Evolutionary conservation across 2,113 vertebrate genomes (phyloP), one percentile per base, ranked within the genome.

Genomic region (Tyrannus savana): DNA sequence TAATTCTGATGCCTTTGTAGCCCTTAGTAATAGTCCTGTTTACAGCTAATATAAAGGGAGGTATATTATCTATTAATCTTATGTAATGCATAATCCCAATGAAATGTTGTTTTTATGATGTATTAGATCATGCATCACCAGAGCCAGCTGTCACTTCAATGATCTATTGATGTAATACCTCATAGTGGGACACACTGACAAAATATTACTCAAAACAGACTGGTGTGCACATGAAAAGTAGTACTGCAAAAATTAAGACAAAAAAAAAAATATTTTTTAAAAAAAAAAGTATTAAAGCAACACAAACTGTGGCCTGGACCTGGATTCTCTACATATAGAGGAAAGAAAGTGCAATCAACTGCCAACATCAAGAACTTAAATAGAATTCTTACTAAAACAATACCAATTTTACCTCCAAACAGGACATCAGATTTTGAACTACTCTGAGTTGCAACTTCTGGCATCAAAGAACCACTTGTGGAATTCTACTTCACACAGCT

Each of bases 51-150:
- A 53, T 72, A 90, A 77, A 76, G 64, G 33, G 56, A 41, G 90
- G 9, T n/a, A 62, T 23, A 76, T 86, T 78, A 67, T 59, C 78
- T 91, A 90, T 95, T 85, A 91, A 96, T 84, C 37, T 80, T 92
- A 92, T 5, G 14, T 66, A 96, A 95, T 90, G 62, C 76, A 81
- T 93, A 97, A 94, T 90, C 56, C 78, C 80, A 96, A 93, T 84
- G 79, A 98, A 59, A 87, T 96, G 92, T 95, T 96, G 88, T 94
- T 96, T 71, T 97, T 95, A 91, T 97, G 89, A 98, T 98, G 62
- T 95, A 97, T 98, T 97, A 97, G 90, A 96, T 95, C 90, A 97
- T 97, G 91, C 66, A 98, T 97, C 96, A 98, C 76, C 84, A 96
- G 55, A 96, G 84, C 69, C 82, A 96, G 42, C 44, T 97, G 94